Percentiles rank a stretch among this genome's conserved stretches.
These are phyloP conservation scores for Gouania willdenowi DNA, from an alignment of 2,797 vertebrate species.

Conservation along the genomic window DNA sequence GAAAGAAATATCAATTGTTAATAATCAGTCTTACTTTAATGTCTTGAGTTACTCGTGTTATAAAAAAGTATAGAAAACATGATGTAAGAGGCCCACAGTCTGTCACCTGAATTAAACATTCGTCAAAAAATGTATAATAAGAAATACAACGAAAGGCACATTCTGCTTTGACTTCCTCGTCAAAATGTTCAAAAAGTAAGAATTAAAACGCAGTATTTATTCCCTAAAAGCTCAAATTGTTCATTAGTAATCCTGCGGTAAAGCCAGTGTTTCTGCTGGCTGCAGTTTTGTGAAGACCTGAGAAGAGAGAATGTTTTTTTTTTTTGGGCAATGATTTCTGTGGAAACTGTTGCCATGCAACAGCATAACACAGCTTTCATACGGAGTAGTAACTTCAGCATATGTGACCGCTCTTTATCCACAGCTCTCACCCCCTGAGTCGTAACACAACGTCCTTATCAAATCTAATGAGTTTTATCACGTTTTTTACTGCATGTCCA, in stretches of 20 bases:
- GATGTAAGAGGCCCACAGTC: background rate
- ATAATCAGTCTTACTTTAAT: too few relatives aligned
- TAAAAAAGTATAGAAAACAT: too few relatives aligned
- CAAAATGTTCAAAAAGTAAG: background rate
- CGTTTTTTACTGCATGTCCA: background rate
- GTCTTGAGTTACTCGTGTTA: too few relatives aligned
- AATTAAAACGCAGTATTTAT: background rate
- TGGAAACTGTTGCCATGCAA: slow-evolving; percentile 83
- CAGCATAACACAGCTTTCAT: slow-evolving; percentile 63
- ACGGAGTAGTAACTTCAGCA: slow-evolving; percentile 49
- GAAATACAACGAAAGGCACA: background rate
- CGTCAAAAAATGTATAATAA: background rate
- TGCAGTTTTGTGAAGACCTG: slow-evolving; percentile 58
- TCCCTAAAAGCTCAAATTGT: slow-evolving; percentile 17
- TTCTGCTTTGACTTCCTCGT: background rate
- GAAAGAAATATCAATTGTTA: too few relatives aligned
- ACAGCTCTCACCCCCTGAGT: slow-evolving; percentile 15
- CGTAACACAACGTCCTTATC: slow-evolving; percentile 2
- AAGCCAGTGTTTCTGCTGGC: slow-evolving; percentile 35
- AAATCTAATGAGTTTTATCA: background rate
- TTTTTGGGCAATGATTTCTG: slow-evolving; percentile 78
- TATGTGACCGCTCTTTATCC: slow-evolving; percentile 49
- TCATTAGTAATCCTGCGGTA: slow-evolving; percentile 53
- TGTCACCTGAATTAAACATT: background rate
- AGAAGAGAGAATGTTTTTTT: too few relatives aligned